phyloP scores from a whole-genome alignment of 2,888 invertebrate species.

The Mimumesa dahlbomi region DNA sequence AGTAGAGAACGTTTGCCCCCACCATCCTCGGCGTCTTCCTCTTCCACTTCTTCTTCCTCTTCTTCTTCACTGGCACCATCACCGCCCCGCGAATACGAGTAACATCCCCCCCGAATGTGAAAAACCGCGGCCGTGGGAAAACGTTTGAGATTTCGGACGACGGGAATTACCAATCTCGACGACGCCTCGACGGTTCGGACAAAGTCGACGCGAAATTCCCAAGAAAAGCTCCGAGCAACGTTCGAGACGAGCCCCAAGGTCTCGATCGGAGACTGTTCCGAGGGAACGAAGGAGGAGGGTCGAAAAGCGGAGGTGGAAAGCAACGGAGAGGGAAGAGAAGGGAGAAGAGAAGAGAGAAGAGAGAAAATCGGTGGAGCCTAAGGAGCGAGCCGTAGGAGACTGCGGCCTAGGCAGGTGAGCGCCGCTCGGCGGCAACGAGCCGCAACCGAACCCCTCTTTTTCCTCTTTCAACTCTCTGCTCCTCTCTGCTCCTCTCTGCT shows the following conservation, averaged over 20 bases:
- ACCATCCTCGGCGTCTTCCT: conserved; percentile 47
- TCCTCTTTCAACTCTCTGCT: conserved; percentile 63
- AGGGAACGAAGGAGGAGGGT: conserved; percentile 12
- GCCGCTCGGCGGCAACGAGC: conserved; percentile 69
- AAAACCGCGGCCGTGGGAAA: conserved; percentile 4
- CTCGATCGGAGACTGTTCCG: not conserved
- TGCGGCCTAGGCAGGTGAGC: conserved; percentile 69
- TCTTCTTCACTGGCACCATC: conserved; percentile 38
- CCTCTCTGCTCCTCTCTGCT: conserved; percentile 68
- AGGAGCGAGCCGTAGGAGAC: conserved; percentile 66
- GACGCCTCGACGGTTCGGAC: no score
- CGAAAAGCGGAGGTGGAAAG: conserved; percentile 58
- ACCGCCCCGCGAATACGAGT: conserved; percentile 42
- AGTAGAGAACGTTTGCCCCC: conserved; percentile 59
- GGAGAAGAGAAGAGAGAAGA: conserved; percentile 38
- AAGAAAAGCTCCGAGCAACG: not conserved
- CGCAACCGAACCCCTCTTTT: conserved; percentile 68
- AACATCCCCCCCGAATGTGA: conserved; percentile 19
- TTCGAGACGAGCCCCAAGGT: not conserved
- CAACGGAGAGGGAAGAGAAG: conserved; percentile 42
- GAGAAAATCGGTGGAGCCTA: conserved; percentile 61
- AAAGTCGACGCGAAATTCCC: not conserved
- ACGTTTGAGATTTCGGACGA: not conserved
- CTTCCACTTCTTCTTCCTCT: conserved; percentile 46
- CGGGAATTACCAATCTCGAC: not conserved